Base-by-base conservation (phyloP, 2,888 invertebrate species). In the Amphipoea lucens region DNA sequence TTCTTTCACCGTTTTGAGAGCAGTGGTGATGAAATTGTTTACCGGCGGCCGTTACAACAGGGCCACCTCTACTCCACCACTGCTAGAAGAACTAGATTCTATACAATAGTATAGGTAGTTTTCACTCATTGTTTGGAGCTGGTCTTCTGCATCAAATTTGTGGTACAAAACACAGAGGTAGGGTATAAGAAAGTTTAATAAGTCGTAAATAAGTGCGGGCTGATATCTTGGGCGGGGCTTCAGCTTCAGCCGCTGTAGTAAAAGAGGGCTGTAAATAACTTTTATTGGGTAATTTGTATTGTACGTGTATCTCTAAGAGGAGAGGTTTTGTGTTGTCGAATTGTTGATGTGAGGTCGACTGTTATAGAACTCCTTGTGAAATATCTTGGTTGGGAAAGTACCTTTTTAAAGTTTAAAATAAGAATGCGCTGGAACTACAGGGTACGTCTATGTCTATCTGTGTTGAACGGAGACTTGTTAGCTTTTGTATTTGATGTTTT, bases 131-230 rank as follows among this genome's bases (percentile, higher is more conserved):
- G 1, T 23, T 23, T 3, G 0, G 0, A 29, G 14, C 9, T 4
- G 14, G 12, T 23, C 23, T 79, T 79, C 65, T 79, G 54, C 7
- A 17, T 5, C 2, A 36, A 42, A 20, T 40, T 29, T 65, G 48
- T 82, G 48, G 7, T 7, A 57, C 29, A 73, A 14, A 29, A 65
- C 72, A 66, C 23, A 3, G 36, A 60, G 65, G 40, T 69, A 67
- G 54, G 29, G 67, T 29, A 69, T 83, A 51, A 79, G 63, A 72
- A 79, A 80, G 77, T 87, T 87, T 79, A 85, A 87, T 87, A 89
- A 87, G 77, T 79, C 79, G 79, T 81, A 85, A 87, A 87, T 89
- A 89, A 82, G 70, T 57, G 29, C 68, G 2, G 23, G 17, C 72
- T 88, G 84, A 82, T 87, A 76, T 79, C 71, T 54, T 71, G 81